A percentile compares a stretch with the other conserved stretches of the same genome.
Evolutionary conservation across 2,113 vertebrate species (phyloP).

Genomic region (Rhipidura dahli): DNA sequence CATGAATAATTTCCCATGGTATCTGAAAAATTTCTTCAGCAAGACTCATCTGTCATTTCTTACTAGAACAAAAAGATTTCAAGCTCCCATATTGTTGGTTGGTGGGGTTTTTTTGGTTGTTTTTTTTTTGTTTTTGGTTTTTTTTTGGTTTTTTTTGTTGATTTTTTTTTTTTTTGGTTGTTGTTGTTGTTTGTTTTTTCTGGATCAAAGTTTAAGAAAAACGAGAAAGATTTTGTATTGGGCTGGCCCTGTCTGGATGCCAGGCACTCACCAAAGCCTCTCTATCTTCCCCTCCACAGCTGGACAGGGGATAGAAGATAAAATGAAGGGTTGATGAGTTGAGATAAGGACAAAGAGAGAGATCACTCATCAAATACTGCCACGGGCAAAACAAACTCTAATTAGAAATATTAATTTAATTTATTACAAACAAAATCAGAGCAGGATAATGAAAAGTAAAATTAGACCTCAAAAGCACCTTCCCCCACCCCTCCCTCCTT

Average conservation of each 20-base stretch:
- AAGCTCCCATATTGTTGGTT: background rate
- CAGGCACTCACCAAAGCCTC: background rate
- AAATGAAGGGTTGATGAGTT: background rate
- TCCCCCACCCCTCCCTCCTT: background rate
- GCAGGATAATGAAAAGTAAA: background rate
- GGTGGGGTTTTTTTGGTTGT: no score
- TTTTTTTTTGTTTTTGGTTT: background rate
- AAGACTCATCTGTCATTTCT: background rate
- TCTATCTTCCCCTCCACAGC: background rate
- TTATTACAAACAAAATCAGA: background rate
- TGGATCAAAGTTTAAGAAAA: background rate
- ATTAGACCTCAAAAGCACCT: background rate
- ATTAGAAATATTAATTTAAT: background rate
- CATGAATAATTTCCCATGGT: background rate
- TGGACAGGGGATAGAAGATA: background rate
- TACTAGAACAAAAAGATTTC: background rate
- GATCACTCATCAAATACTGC: background rate
- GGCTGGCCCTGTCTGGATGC: background rate
- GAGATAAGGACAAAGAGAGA: background rate
- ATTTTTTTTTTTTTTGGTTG: background rate
- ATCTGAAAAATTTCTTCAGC: background rate
- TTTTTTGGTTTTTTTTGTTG: background rate
- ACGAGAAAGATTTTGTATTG: background rate
- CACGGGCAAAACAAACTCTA: background rate
- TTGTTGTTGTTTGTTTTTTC: background rate